Evolutionary conservation across 2,113 vertebrate species (phyloP).

Genomic region (Semnornis frantzii): DNA sequence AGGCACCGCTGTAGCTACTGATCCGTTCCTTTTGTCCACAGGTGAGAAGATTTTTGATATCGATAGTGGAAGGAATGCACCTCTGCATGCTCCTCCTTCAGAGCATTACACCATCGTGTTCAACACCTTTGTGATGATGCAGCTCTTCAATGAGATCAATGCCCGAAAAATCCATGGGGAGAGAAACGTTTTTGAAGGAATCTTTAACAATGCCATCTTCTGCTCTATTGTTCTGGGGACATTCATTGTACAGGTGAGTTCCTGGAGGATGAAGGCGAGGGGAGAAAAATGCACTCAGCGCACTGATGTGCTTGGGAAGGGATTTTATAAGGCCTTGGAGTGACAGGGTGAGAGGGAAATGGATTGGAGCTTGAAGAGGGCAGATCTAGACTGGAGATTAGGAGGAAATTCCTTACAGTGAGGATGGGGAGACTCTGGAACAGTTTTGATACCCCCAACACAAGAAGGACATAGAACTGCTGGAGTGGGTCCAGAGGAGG

Average conservation of each 20-base stretch:
- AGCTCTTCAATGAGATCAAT: constrained; percentile 99
- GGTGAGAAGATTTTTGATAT: constrained; percentile 96
- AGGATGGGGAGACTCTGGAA: too few species aligned
- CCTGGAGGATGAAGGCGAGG: not conserved
- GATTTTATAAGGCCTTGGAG: too few species aligned
- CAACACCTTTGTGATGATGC: constrained; percentile 98
- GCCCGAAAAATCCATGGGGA: constrained; percentile 98
- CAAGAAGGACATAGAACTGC: too few species aligned
- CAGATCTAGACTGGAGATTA: too few species aligned
- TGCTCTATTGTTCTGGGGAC: constrained; percentile 96
- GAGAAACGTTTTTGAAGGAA: constrained; percentile 97
- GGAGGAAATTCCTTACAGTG: too few species aligned
- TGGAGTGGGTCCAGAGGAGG: too few species aligned
- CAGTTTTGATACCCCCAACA: too few species aligned
- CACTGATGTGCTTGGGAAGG: not conserved
- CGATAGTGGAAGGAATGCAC: constrained; percentile 92
- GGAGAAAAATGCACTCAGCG: not conserved
- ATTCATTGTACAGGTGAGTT: constrained; percentile 92
- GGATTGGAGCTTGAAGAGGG: too few species aligned
- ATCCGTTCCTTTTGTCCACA: constrained; percentile 63
- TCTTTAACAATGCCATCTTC: constrained; percentile 98
- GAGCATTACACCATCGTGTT: constrained; percentile 99
- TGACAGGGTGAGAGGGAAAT: too few species aligned
- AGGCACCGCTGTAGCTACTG: not conserved
- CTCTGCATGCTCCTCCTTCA: constrained; percentile 92